Evolutionary conservation across 2,797 vertebrate species (phyloP), one percentile per base, ranked within the genome.

Genomic region (Sciurus vulgaris): DNA sequence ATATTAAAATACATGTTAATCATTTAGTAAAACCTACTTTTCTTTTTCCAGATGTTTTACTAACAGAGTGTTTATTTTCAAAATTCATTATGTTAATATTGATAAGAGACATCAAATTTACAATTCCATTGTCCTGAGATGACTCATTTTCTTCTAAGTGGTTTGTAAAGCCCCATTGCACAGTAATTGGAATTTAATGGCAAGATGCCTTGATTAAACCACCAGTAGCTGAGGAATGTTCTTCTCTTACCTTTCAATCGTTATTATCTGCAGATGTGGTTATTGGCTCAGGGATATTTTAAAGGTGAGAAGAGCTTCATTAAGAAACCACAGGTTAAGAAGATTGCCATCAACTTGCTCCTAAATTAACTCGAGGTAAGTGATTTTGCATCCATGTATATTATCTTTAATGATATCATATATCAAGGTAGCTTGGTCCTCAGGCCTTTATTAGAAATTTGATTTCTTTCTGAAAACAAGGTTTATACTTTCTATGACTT

Each of bases 161-260:
- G 70, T 97, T 96, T 96, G 97, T 65, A 92, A 95, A 97, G 97
- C 84, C 70, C 93, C 97, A 92, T 87, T 98, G 95, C 97, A 96
- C 97, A 96, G 86, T 96, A 97, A 97, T 97, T 88, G 7, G 91
- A 97, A 91, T 97, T 97, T 97, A 98, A 98, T 96, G 96, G 89
- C 67, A 77, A 67, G 97, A 86, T 11, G 15, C 93, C 67, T 97
- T 96, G 97, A 89, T 98, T 97, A 98, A 96, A 95, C 56, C 87
- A 94, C 28, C 3, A 87, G 28, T 84, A 88, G 92, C 91, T 93
- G 88, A 93, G 81, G 85, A 91, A 97, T 90, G 33, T 78, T 96
- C 82, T 97, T 96, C 93, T 86, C 73, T 93, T 98, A 94, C 90
- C 73, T 96, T 97, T 94, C 88, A 59, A 95, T 97, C 97, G 73